phyloP scores from a whole-genome alignment of 2,888 invertebrate genomes.

The Drosophila greeni region DNA sequence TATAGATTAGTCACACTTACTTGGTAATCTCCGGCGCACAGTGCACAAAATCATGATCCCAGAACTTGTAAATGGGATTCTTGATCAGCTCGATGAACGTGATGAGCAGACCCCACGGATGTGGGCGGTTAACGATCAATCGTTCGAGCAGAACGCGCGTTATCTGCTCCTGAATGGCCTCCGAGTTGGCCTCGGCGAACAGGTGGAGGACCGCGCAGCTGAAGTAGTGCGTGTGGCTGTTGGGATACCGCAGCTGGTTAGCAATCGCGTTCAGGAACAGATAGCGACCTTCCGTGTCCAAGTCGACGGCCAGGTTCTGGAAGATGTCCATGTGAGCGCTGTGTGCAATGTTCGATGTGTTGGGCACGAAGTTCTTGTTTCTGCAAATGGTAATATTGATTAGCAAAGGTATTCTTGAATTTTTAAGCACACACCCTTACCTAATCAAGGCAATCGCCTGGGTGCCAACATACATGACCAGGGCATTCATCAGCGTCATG shows the following conservation, averaged over 20 bases:
- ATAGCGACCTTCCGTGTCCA: slow-evolving; percentile 97
- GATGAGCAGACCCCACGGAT: slow-evolving; percentile 99
- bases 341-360: slow-evolving; percentile 98
- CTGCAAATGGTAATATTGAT: slow-evolving; percentile 77
- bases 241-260: slow-evolving; percentile 98
- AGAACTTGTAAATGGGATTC: slow-evolving; percentile 98
- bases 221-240: slow-evolving; percentile 99
- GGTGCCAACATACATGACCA: slow-evolving; percentile 98
- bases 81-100: slow-evolving; percentile 99
- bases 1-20: slow-evolving; percentile 81
- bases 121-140: slow-evolving; percentile 98
- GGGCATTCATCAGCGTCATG: slow-evolving; percentile 96
- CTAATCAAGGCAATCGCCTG: slow-evolving; percentile 94
- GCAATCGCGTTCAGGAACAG: slow-evolving; percentile 98
- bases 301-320: slow-evolving; percentile 98
- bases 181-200: slow-evolving; percentile 97
- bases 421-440: slow-evolving; percentile 50
- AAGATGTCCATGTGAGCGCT: slow-evolving; percentile 99
- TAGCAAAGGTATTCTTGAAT: not conserved
- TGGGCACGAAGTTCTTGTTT: slow-evolving; percentile 93
- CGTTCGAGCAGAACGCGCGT: slow-evolving; percentile 97
- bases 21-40: slow-evolving; percentile 99
- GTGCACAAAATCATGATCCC: slow-evolving; percentile 99
- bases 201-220: slow-evolving; percentile 97
- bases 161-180: slow-evolving; percentile 99